Base-by-base conservation (phyloP, 2,113 vertebrate genomes). In the Dipodomys ordii region DNA sequence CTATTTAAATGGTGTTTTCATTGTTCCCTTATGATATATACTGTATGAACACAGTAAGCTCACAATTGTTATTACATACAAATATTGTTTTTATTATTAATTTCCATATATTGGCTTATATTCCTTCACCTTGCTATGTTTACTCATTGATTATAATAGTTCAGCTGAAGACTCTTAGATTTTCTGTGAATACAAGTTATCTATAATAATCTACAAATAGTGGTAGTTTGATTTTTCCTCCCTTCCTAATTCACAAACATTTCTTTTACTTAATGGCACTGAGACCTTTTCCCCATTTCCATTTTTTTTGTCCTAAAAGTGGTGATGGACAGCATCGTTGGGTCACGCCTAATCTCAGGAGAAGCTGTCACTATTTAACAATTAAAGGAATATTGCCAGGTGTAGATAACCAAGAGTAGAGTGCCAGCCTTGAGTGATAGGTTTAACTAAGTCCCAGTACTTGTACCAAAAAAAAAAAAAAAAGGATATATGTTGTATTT, bases 81-180 rank as follows among this genome's bases (percentile, higher is more conserved):
- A 94, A 90, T 78, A 65, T 0, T 88, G 16, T 57, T 92, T 92
- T 71, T 81, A 77, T 27, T 69, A 23, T 83, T 65, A 81, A 32
- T 44, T 76, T 90, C 78, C 77, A 23, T 83, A 65, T 88, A n/a
- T 64, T 84, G 62, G 28, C 28, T 87, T 88, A 39, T 93, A 71
- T 53, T 81, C 64, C 77, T 16, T 67, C 39, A 69, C 32, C 15
- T 93, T 81, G 79, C 27, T 87, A 62, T 73, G 19, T 67, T 78
- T 85, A 64, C 23, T 81, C 32, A 46, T 23, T 82, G 67, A 23
- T 92, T 76, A 7, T 80, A 76, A 49, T 78, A 83, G 32, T 79
- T 78, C 64, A 68, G 28, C 83, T 71, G 22, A 78, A 60, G 49
- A 91, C n/a, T 83, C 67, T 82, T 6, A 30, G 30, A 71, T 86